Evolutionary conservation across 2,113 vertebrate species (phyloP), one percentile per base, ranked within the genome.

Genomic region (Thryonomys swinderianus): DNA sequence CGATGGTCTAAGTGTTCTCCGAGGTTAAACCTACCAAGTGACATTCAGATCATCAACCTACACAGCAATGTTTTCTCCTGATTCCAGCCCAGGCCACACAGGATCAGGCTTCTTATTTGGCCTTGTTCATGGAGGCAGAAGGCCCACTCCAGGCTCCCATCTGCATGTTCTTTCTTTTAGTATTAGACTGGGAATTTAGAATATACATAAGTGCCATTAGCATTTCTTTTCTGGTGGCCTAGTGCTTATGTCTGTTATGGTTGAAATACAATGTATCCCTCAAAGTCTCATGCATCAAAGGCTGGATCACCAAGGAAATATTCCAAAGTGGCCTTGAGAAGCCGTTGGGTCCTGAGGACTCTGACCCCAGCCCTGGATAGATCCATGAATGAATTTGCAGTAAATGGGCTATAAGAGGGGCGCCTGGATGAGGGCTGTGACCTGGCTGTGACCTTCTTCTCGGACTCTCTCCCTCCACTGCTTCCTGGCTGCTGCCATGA

Each of bases 1-100:
- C 23, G 37, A 51, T 69, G 76, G 83, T 80, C 84, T 81, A 61
- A 91, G 34, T 30, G 80, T 59, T 86, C 2, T 94, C 95, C 73
- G 32, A 95, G 66, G 61, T 62, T 30, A 21, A 37, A 21, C 66
- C 48, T 78, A 18, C 55, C 53, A 6, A 53, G 2, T 14, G 81
- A 66, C 57, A 25, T 40, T 81, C 51, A 27, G 51, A 67, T 25
- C 59, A 7, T 40, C 27, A 10, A 17, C 85, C 45, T 42, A n/a
- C 5, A 3, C 21, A 74, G 55, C 7, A 7, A 7, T 11, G 14
- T 32, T 30, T 88, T 51, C 37, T 40, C n/a, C 83, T 67, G 13
- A 2, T n/a, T 40, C 23, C 8, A 12, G 18, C 73, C 51, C 30
- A 21, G 10, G 74, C 34, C 88, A 17, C 0, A 6, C 5, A 1